Evolutionary conservation across 2,797 vertebrate species (phyloP), one percentile per base, ranked within the genome.

Genomic region (Chaunax sp.): DNA sequence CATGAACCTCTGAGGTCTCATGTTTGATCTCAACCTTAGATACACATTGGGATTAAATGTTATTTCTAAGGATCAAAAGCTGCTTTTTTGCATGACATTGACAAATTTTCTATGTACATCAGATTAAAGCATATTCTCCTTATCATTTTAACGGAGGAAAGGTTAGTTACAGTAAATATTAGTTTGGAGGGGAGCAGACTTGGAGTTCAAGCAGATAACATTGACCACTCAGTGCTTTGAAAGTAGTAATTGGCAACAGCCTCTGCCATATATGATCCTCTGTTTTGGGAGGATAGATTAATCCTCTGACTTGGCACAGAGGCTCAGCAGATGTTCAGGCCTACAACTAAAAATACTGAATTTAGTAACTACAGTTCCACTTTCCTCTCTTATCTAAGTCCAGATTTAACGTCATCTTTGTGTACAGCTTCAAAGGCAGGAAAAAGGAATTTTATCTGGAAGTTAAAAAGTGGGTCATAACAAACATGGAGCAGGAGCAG

Each of bases 271-370:
- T 50, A 25, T 56, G 63, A 86, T 78, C 64, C 52, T 43, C 54
- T 40, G 43, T 63, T 81, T 71, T 63, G 47, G n/a, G 72, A 53
- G 75, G 55, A 33, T 41, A 19, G 25, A 46, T 45, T 75, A 80
- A 85, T 82, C 80, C 62, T 47, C 2, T 0, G 15, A 54, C 14
- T 63, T 72, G 74, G 76, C 75, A 56, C 50, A 38, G 60, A 63
- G 26, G 41, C 37, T 57, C 9, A n/a, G 52, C 80, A 80, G 77
- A 87, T 85, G 81, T 82, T 78, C 60, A 63, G 20, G 28, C 33
- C 28, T 4, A 30, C 13, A 55, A 46, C 1, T 13, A 64, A 35
- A 26, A 62, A 18, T 18, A 13, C 2, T 14, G 20, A 10, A 35
- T 35, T 35, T 35, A 35, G 3, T 35, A 35, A 1, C 33, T 11